Base-by-base conservation (phyloP, 2,797 vertebrate genomes). In the Craterocephalus amniculus region DNA sequence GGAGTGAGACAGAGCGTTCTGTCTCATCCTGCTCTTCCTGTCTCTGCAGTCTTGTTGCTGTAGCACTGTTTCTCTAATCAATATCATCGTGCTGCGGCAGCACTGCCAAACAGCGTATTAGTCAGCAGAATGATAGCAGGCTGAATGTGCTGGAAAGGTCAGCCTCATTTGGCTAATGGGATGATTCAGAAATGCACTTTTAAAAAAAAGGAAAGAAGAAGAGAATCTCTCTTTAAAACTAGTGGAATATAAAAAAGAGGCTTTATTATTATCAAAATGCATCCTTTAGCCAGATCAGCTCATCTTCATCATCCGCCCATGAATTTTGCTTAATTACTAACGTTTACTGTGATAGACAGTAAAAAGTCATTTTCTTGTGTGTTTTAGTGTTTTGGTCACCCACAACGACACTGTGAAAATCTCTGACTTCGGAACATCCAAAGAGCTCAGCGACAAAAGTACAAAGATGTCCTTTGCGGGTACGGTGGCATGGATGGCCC, bases 401-500 rank as follows among this genome's bases (percentile, higher is more conserved):
- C 96, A 97, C 81, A 96, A 95, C 27, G 98, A 99, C 89, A 91
- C 92, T 74, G 95, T 99, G 80, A 99, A 99, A 92, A 99, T 99
- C 89, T 99, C 98, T 1, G 98, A 99, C 90, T 99, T 99, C 81
- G 98, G 98, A 66, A 99, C 98, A 0, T 99, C 98, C 76, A 99
- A 99, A 91, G 97, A 99, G 87, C 97, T 99, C 79, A 98, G 97
- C 2, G 98, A 99, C 81, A 99, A 99, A 93, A 99, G 98, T 82
- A 99, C 96, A 54, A 97, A 99, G 89, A 99, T 99, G 98, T 99
- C 98, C 24, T 99, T 99, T 77, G 98, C 98, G 0, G 98, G 98
- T 18, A 99, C 97, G 0, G 98, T 99, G 67, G 98, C 98, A 0
- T 99, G 98, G 98, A 99, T 99, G 98, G 98, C 98, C 0, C 98